These are phyloP conservation scores for Heliangelus exortis DNA, from an alignment of 2,797 vertebrate species.

Conservation along the genomic window DNA sequence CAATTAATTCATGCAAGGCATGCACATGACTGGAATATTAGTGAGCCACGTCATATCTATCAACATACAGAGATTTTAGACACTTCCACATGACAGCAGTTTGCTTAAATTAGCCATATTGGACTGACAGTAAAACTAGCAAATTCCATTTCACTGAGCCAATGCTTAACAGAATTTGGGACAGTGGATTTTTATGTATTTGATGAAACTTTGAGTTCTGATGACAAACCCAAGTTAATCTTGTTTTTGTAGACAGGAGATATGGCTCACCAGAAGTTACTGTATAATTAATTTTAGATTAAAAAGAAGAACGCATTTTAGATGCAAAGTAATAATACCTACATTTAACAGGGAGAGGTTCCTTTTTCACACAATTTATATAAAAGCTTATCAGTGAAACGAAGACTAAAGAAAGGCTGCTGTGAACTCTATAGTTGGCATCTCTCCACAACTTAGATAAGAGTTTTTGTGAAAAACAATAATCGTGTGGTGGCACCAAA, in stretches of 20 bases:
- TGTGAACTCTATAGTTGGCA: background rate
- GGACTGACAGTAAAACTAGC: background rate
- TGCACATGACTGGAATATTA: conserved; percentile 54
- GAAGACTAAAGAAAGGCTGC: background rate
- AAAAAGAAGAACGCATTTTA: background rate
- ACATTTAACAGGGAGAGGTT: background rate
- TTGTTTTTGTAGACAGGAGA: background rate
- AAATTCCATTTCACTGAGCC: background rate
- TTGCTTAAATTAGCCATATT: background rate
- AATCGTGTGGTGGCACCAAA: background rate
- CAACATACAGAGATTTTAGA: conserved; percentile 20
- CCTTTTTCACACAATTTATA: background rate
- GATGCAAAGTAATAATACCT: background rate
- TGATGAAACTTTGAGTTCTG: background rate
- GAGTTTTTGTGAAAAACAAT: background rate
- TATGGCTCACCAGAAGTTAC: background rate
- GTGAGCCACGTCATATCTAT: conserved; percentile 54
- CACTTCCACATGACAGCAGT: conserved; percentile 56
- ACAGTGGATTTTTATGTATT: background rate
- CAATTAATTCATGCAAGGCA: conserved; percentile 80
- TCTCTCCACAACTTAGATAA: background rate
- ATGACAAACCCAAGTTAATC: background rate
- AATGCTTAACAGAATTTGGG: background rate
- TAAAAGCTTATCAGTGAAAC: background rate
- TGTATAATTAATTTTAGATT: background rate